Evolutionary conservation across 2,888 invertebrate species (phyloP).

Genomic region (Drosophila parthenogenetica): DNA sequence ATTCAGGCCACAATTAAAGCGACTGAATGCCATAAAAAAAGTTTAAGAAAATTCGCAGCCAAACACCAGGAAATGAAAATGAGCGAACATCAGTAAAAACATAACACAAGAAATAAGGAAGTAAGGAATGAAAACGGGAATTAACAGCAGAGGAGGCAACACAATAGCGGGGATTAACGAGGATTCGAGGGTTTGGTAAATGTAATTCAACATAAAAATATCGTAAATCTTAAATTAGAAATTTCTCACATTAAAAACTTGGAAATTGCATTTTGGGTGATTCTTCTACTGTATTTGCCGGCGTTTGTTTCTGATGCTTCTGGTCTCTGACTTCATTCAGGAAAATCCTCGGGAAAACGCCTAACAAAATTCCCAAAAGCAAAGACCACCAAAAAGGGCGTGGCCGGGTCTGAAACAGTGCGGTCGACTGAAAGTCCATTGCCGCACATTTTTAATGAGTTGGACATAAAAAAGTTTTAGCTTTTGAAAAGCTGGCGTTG

Average conservation of each 20-base stretch:
- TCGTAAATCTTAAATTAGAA: constrained; percentile 82
- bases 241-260: constrained; percentile 82
- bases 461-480: constrained; percentile 80
- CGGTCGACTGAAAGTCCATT: constrained; percentile 66
- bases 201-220: constrained; percentile 81
- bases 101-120: constrained; percentile 16
- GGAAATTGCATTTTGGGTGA: constrained; percentile 73
- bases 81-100: constrained; percentile 63
- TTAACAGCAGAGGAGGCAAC: neutral
- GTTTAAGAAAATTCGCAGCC: constrained; percentile 61
- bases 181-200: constrained; percentile 23
- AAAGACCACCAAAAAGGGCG: constrained; percentile 33
- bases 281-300: constrained; percentile 38
- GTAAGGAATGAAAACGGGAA: neutral
- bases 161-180: neutral
- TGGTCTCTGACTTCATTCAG: constrained; percentile 40
- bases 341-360: constrained; percentile 31
- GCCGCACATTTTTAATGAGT: constrained; percentile 80
- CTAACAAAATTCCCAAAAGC: constrained; percentile 51
- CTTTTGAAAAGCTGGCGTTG: constrained; percentile 71
- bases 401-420: constrained; percentile 14
- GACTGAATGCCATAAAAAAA: constrained; percentile 40
- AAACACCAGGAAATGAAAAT: constrained; percentile 72
- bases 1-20: constrained; percentile 51
- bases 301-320: constrained; percentile 11